Percentiles rank a stretch among this genome's conserved stretches.
Evolutionary conservation across 2,888 invertebrate species (phyloP).

Genomic region (Megaustenia siamemsis): DNA sequence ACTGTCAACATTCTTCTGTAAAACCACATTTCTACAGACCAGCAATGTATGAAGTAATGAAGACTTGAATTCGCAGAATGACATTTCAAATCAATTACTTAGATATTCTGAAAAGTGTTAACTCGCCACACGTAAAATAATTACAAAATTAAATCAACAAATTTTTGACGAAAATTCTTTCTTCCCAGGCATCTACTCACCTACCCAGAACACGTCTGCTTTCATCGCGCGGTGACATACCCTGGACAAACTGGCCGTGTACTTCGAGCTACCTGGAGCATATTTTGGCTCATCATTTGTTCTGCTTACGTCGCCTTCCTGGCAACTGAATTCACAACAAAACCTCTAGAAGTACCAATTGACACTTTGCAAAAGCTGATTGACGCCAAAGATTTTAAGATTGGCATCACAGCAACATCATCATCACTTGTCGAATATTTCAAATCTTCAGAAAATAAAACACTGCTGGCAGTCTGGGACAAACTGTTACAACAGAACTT

Average conservation of each 20-base stretch:
- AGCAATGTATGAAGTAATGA: no score
- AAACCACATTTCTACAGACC: no score
- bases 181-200: slow-evolving; percentile 4
- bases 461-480: neutral
- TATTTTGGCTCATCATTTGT: slow-evolving; percentile 29
- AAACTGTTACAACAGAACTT: neutral
- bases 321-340: slow-evolving; percentile 15
- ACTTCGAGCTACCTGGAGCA: slow-evolving; percentile 15
- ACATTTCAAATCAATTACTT: no score
- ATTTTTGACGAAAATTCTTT: no score
- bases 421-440: neutral
- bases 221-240: neutral
- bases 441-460: neutral
- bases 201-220: slow-evolving; percentile 15
- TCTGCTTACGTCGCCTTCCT: slow-evolving; percentile 33
- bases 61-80: no score
- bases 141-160: no score
- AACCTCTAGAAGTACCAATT: neutral
- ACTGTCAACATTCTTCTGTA: no score
- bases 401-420: neutral
- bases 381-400: neutral
- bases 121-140: no score
- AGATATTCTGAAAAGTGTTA: no score
- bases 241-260: slow-evolving; percentile 21
- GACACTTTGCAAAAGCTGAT: neutral